These are phyloP conservation scores for Phalera bucephala DNA, from an alignment of 2,888 invertebrate species.

Conservation along the genomic window DNA sequence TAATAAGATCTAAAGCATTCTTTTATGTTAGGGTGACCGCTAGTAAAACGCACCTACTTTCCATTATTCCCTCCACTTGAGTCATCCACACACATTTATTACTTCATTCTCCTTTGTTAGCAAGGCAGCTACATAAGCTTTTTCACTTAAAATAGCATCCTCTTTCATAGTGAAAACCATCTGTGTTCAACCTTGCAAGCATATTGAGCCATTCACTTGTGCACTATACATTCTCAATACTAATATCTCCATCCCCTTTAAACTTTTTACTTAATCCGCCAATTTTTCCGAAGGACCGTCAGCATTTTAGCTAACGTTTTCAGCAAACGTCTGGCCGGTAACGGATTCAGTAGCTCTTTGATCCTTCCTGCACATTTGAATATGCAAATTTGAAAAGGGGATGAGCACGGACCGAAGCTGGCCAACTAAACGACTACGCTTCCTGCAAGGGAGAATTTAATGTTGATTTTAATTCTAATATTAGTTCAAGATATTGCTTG, in stretches of 20 bases:
- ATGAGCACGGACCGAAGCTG: slow-evolving; percentile 22
- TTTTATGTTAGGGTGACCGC: no score
- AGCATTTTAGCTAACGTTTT: slow-evolving; percentile 11
- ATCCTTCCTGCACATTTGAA: slow-evolving; percentile 55
- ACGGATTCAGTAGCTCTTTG: slow-evolving; percentile 50
- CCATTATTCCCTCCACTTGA: no score
- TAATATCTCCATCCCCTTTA: no score
- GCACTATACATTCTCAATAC: no score
- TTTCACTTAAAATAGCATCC: no score
- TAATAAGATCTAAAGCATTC: no score
- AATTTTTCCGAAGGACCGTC: slow-evolving; percentile 9
- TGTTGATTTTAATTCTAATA: slow-evolving; percentile 32
- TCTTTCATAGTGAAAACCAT: no score
- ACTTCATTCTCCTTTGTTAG: no score
- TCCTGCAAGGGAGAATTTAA: slow-evolving; percentile 11
- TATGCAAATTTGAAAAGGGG: slow-evolving; percentile 51
- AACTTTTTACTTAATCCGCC: slow-evolving; percentile 13
- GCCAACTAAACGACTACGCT: slow-evolving; percentile 23
- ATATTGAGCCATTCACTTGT: neutral
- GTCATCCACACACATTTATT: no score
- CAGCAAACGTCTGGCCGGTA: slow-evolving; percentile 29
- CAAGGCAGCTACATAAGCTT: no score
- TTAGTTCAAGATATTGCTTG: slow-evolving; percentile 20
- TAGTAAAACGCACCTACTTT: no score
- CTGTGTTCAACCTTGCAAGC: no score